Evolutionary conservation across 2,113 vertebrate genomes (phyloP), one percentile per base, ranked within the genome.

Genomic region (Ochotona princeps): DNA sequence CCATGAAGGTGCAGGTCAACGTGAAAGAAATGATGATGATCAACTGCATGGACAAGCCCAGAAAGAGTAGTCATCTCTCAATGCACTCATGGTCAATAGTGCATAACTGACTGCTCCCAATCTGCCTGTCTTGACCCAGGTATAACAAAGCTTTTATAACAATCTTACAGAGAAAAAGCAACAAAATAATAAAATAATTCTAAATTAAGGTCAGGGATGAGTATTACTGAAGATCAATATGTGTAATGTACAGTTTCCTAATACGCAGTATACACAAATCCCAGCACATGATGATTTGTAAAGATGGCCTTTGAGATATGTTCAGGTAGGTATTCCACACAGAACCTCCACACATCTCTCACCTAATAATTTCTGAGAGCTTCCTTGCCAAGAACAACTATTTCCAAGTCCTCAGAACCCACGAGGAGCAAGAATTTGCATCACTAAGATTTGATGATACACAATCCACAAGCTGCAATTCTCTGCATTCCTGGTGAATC

Each of bases 201-300:
- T 91, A 79, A 84, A 74, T 85, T 17, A n/a, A 84, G 69, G 21
- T 12, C 32, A 26, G 38, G 30, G 76, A 47, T 66, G 4, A 87
- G 6, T 15, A 51, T 87, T 81, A 47, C 35, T 38, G 60, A 74
- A 72, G 17, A 18, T 35, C 28, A 60, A 10, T 28, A 25, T 67
- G 74, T 51, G n/a, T n/a, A 95, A 72, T 51, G 14, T 14, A 63
- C 25, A 80, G 57, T 87, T 79, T 84, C 74, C 72, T 30, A 28
- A 49, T 28, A 9, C 93, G 47, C 4, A 6, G 5, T 15, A 84
- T 28, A 21, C 7, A 66, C 11, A 57, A 44, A 83, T 91, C 17
- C 38, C 70, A 84, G 76, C 87, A 78, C 69, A 35, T 69, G 28
- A 7, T 38, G 23, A 38, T 87, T 89, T 96, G 49, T 91, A 51